These are phyloP conservation scores for Melangyna quadrimaculata DNA, from an alignment of 2,888 invertebrate species.

Conservation along the genomic window DNA sequence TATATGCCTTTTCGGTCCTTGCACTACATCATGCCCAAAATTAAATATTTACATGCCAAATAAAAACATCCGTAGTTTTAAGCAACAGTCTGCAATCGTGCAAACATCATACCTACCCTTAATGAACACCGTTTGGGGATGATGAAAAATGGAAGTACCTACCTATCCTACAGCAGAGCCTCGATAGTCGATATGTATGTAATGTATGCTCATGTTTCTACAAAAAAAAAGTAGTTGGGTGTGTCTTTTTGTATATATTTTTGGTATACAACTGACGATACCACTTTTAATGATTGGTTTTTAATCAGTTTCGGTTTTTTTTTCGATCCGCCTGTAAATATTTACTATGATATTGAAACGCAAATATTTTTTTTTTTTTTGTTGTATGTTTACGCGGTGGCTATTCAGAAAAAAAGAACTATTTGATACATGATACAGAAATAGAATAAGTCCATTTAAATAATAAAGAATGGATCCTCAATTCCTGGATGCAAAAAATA, in stretches of 20 bases:
- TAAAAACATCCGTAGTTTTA: constrained; percentile 47
- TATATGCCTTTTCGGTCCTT: neutral
- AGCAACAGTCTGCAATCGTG: constrained; percentile 49
- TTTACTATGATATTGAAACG: constrained; percentile 47
- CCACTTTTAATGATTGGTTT: constrained; percentile 64
- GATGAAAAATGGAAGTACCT: neutral
- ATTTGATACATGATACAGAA: neutral
- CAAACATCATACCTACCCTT: constrained; percentile 43
- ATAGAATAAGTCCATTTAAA: neutral
- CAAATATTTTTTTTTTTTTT: constrained; percentile 38
- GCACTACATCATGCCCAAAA: constrained; percentile 22
- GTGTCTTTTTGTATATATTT: constrained; percentile 18
- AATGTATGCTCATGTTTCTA: neutral
- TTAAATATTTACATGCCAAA: constrained; percentile 65
- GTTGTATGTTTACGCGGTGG: neutral
- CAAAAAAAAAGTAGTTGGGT: neutral
- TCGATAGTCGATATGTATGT: neutral
- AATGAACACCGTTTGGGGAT: constrained; percentile 24
- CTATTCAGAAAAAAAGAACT: neutral
- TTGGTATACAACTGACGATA: constrained; percentile 25
- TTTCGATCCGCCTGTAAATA: neutral
- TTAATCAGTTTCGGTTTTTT: constrained; percentile 58
- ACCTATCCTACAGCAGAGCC: too few species aligned
- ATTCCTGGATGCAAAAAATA: too few species aligned
- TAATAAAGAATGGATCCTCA: neutral